Base-by-base conservation (phyloP, 2,888 invertebrate genomes). In the Andricus curvator region DNA sequence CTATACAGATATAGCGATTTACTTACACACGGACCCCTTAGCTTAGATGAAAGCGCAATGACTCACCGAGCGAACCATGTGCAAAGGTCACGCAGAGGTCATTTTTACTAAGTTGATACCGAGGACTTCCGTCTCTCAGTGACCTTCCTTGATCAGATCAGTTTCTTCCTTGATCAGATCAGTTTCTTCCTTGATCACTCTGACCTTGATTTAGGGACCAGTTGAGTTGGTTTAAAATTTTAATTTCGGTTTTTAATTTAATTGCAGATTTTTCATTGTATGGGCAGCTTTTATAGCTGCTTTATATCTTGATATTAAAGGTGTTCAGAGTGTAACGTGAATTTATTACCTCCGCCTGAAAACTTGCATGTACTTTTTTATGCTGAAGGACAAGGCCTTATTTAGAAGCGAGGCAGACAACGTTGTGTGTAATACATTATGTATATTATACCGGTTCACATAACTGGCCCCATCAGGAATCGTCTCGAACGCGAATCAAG, bases 401-500 rank as follows among this genome's bases (percentile, higher is more conserved):
- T 80, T 83, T 79, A 80, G 81, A 79, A 79, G 76, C 67, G 76
- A 80, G 67, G 67, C 78, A 79, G 81, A 81, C 79, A 80, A 67
- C 67, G 81, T 79, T 79, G 67, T 79, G 67, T 67, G 48, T 76
- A 29, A 70, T 70, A 48, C 29, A 70, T 83, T 84, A 82, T 84
- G 81, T 84, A 84, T 85, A 79, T 77, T 67, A 29, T 62, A 79
- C 41, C 70, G 77, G 68, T 74, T 82, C 80, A 78, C 80, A 79
- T 83, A 83, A 84, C 81, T 78, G 81, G 81, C 80, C 82, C 77
- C 81, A 68, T 77, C 83, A 78, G 83, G 66, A 84, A 78, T 78
- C 77, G 79, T 83, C 83, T 80, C 81, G 82, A 82, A 87, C 86
- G 85, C 84, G 86, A 88, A 88, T 87, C 87, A 88, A 88, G 85